These are phyloP conservation scores for Electrona antarctica DNA, from an alignment of 2,113 vertebrate species.

Conservation along the genomic window DNA sequence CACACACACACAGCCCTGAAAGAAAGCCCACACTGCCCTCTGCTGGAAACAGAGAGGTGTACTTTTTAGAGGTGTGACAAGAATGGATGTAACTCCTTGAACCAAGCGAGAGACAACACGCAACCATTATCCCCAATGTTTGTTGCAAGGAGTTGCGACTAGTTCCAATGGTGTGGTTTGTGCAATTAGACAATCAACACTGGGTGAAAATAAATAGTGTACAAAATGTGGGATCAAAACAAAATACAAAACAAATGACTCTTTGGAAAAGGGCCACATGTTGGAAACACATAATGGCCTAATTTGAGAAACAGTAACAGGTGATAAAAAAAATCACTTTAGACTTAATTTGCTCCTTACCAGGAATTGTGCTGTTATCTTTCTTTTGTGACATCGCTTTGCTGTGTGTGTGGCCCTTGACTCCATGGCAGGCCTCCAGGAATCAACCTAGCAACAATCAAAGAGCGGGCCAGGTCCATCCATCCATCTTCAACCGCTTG, in stretches of 20 bases:
- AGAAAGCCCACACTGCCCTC: constrained; percentile 76
- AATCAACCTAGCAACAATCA: too few relatives aligned
- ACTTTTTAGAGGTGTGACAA: constrained; percentile 19
- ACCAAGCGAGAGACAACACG: too few relatives aligned
- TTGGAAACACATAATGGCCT: background rate
- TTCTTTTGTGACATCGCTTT: background rate
- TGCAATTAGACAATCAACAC: too few relatives aligned
- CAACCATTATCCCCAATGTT: too few relatives aligned
- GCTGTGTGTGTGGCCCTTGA: background rate
- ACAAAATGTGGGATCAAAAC: too few relatives aligned
- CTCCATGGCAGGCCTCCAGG: background rate
- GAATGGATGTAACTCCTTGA: background rate
- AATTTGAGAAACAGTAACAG: constrained; percentile 32
- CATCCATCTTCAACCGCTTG: too few relatives aligned
- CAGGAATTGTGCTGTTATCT: constrained; percentile 12
- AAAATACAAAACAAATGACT: background rate
- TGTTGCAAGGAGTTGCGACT: too few relatives aligned
- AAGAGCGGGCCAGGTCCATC: too few relatives aligned
- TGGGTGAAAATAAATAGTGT: too few relatives aligned
- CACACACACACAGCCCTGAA: constrained; percentile 22
- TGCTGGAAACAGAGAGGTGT: constrained; percentile 55
- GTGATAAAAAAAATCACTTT: constrained; percentile 28
- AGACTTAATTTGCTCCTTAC: constrained; percentile 9
- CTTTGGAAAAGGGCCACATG: background rate
- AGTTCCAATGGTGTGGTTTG: too few relatives aligned